Percentiles rank a stretch among this genome's conserved stretches.
Evolutionary conservation across 2,888 invertebrate species (phyloP).

Genomic region (Coenonympha glycerion): DNA sequence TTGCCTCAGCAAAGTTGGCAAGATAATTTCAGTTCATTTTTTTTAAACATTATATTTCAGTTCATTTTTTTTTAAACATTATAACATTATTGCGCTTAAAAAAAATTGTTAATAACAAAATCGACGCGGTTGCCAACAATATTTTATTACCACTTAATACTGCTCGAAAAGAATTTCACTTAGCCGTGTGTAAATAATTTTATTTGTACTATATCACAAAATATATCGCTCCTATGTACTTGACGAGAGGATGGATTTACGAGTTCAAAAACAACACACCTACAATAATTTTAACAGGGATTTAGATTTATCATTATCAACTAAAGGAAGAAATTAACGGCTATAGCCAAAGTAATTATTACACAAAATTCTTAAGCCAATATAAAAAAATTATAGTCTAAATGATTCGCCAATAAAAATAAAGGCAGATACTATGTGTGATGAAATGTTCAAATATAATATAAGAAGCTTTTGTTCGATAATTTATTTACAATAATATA

Average conservation of each 20-base stretch:
- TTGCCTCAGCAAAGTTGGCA: slow-evolving; percentile 25
- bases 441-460: slow-evolving; percentile 49
- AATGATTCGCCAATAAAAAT: slow-evolving; percentile 48
- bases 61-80: slow-evolving; percentile 16
- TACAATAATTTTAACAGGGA: slow-evolving; percentile 24
- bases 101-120: slow-evolving; percentile 3
- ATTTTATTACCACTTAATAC: slow-evolving; percentile 52
- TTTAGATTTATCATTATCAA: slow-evolving; percentile 29
- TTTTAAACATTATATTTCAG: too few relatives aligned
- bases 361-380: slow-evolving; percentile 46
- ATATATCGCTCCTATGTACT: slow-evolving; percentile 38
- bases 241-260: slow-evolving; percentile 30
- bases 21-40: slow-evolving; percentile 25
- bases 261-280: slow-evolving; percentile 13
- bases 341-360: slow-evolving; percentile 48
- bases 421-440: slow-evolving; percentile 41
- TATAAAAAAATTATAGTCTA: slow-evolving; percentile 50
- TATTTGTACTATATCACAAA: slow-evolving; percentile 73
- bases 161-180: slow-evolving; percentile 44
- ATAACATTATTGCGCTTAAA: neutral
- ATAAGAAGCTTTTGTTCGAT: slow-evolving; percentile 47
- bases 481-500: slow-evolving; percentile 63
- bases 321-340: slow-evolving; percentile 30
- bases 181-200: slow-evolving; percentile 48
- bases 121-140: slow-evolving; percentile 25